Conservation (phyloP, 37 sponge, comb jelly and placozoan species). For the Theonella swinhoei region DNA sequence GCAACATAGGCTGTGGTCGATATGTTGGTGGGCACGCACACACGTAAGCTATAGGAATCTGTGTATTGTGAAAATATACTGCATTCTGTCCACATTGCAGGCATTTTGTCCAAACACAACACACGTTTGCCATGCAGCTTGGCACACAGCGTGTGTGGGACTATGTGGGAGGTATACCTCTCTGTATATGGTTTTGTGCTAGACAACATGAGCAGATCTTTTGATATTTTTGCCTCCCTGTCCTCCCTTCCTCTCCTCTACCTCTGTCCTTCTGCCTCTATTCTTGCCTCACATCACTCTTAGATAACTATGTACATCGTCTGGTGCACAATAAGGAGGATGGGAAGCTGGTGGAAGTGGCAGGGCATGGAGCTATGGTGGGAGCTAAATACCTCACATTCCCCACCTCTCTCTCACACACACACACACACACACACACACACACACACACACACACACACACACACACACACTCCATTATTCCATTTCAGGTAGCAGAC, state of each 20-base stretch:
- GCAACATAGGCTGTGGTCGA: conserved; percentile 96
- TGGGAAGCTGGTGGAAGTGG: conserved; percentile 96
- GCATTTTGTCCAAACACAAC: conserved; percentile 87
- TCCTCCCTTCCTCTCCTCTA: no score
- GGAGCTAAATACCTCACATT: no score
- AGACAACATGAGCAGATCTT: no score
- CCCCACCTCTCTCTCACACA: not conserved
- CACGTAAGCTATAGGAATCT: conserved; percentile 37
- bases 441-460: not conserved
- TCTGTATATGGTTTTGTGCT: no score
- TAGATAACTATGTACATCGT: conserved; percentile 97
- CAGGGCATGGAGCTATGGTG: conserved; percentile 21
- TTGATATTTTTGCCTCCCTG: no score
- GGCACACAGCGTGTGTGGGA: conserved; percentile 95
- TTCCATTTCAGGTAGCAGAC: conserved; percentile 35
- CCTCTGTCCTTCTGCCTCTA: no score
- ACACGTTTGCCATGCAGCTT: conserved; percentile 94
- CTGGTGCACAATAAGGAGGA: conserved; percentile 95
- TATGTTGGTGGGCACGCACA: conserved; percentile 87
- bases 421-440: not conserved
- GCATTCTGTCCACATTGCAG: conserved; percentile 18
- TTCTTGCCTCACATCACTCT: not conserved
- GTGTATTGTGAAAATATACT: not conserved
- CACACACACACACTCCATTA: not conserved
- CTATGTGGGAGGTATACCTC: conserved; percentile 93